Evolutionary conservation across 2,113 vertebrate species (phyloP).

Genomic region (Heterotis niloticus): DNA sequence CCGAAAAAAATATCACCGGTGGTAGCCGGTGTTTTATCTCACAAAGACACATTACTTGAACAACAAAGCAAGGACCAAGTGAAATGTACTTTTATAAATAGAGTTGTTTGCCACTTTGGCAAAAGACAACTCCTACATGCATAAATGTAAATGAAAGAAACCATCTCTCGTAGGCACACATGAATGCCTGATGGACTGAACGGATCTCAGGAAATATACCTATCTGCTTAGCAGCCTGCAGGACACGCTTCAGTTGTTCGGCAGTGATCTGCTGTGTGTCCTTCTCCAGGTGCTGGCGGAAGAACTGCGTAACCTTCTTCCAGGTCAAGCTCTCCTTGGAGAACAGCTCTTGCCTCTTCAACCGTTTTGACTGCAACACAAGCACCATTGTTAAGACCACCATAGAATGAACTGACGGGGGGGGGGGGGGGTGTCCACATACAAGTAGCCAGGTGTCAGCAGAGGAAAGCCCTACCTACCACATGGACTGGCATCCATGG

Average conservation of each 20-base stretch:
- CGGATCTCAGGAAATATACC: conserved; percentile 60
- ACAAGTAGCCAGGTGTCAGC: neutral
- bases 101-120: no score
- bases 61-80: no score
- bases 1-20: neutral
- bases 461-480: neutral
- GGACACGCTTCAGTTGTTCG: conserved; percentile 79
- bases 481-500: neutral
- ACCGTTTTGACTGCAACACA: conserved; percentile 76
- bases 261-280: conserved; percentile 68
- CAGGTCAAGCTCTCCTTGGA: conserved; percentile 80
- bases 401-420: neutral
- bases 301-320: conserved; percentile 84
- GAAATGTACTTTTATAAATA: no score
- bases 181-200: neutral
- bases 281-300: conserved; percentile 77
- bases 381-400: neutral
- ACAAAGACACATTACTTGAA: no score
- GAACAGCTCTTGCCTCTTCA: conserved; percentile 74
- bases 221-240: conserved; percentile 87
- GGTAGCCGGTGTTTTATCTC: no score
- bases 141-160: neutral
- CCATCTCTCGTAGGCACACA: neutral
- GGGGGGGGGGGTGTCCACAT: neutral
- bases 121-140: neutral